phyloP scores from a whole-genome alignment of 2,113 vertebrate species.

The Pycnonotus jocosus region DNA sequence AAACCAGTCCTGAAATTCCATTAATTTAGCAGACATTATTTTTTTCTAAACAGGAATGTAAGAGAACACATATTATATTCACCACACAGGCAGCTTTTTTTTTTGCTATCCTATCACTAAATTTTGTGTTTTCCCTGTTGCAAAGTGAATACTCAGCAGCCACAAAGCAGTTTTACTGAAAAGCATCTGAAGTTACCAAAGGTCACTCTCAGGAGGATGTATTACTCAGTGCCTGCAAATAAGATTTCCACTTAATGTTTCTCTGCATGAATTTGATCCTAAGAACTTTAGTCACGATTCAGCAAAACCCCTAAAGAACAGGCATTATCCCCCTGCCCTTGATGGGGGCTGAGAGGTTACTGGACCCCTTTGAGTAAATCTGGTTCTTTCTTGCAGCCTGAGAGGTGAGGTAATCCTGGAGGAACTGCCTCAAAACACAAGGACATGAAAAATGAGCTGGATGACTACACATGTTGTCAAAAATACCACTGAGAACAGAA shows the following conservation, averaged over 20 bases:
- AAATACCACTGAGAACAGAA: neutral
- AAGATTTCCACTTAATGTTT: neutral
- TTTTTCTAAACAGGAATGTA: neutral
- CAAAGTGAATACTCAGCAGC: neutral
- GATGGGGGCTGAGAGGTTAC: neutral
- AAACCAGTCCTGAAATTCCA: neutral
- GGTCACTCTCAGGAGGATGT: neutral
- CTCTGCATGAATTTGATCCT: neutral
- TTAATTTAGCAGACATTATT: neutral
- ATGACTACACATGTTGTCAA: neutral
- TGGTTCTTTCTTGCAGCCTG: neutral
- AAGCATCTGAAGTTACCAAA: neutral
- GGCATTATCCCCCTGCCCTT: neutral
- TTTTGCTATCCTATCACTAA: neutral
- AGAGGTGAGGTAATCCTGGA: neutral
- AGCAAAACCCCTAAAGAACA: neutral
- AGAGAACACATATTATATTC: neutral
- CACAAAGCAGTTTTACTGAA: neutral
- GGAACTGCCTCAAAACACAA: neutral
- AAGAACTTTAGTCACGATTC: neutral
- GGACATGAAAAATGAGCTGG: neutral
- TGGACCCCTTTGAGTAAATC: neutral
- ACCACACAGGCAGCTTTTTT: neutral
- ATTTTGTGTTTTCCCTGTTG: neutral
- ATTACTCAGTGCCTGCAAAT: neutral